Conservation (phyloP, 2,113 vertebrate genomes). For the Probosciger aterrimus region DNA sequence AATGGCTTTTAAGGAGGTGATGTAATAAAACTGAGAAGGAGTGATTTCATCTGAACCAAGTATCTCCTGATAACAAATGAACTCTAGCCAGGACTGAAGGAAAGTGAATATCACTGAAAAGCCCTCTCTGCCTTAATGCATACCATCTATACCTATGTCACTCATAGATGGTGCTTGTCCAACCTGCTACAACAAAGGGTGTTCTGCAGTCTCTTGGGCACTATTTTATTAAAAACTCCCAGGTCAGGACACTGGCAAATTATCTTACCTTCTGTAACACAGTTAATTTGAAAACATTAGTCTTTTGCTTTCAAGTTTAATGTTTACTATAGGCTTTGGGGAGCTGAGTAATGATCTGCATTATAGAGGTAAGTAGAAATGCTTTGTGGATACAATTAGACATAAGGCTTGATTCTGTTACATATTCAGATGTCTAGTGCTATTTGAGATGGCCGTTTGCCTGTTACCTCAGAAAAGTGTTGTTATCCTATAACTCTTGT, state of each 20-base stretch:
- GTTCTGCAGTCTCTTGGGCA: neutral
- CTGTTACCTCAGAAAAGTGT: neutral
- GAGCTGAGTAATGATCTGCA: neutral
- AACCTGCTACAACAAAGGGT: neutral
- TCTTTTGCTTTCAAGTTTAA: neutral
- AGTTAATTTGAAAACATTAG: neutral
- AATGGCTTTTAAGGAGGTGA: neutral
- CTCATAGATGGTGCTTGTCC: accelerated
- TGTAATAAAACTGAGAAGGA: neutral
- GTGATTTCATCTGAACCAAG: neutral
- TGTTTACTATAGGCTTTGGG: neutral
- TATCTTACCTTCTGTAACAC: neutral
- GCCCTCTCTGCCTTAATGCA: neutral
- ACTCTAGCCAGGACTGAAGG: neutral
- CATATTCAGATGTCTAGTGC: neutral
- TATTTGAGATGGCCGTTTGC: neutral
- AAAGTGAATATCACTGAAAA: neutral
- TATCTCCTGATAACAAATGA: neutral
- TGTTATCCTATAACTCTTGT: neutral
- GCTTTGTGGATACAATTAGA: neutral
- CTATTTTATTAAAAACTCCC: neutral
- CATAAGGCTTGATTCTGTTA: neutral
- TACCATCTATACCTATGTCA: neutral
- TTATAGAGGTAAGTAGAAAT: neutral
- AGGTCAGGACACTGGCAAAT: neutral